A percentile compares a stretch with the other conserved stretches of the same genome.
Conservation (phyloP, 2,888 invertebrate genomes). For the Lasioglossum zephyrum region DNA sequence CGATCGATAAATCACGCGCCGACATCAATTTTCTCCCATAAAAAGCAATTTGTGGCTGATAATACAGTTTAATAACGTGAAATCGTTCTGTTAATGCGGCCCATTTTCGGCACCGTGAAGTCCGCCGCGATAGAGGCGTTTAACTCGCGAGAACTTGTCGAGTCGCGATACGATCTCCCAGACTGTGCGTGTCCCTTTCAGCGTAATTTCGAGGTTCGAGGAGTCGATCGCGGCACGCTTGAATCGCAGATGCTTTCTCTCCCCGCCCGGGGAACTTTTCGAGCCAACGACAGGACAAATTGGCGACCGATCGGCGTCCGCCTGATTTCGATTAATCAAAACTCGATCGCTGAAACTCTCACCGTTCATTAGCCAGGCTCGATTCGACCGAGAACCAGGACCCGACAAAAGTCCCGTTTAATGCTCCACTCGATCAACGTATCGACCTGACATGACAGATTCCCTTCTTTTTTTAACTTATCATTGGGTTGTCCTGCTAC, state of each 20-base stretch:
- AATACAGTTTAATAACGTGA: constrained; percentile 8
- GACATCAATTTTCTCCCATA: not conserved
- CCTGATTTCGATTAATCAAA: constrained; percentile 77
- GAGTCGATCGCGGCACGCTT: constrained; percentile 4
- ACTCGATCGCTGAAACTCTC: constrained; percentile 71
- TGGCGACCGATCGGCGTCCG: constrained; percentile 72
- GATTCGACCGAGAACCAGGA: constrained; percentile 49
- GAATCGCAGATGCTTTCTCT: constrained; percentile 22
- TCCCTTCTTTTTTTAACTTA: not conserved
- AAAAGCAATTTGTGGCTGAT: not conserved
- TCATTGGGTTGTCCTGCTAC: not conserved
- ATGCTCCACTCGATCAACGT: constrained; percentile 29
- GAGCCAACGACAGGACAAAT: constrained; percentile 74
- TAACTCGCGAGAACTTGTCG: constrained; percentile 44
- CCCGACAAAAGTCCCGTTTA: constrained; percentile 59
- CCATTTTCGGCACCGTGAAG: not conserved
- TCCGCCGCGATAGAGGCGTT: constrained; percentile 31
- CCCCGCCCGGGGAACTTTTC: constrained; percentile 64
- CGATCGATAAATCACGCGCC: not conserved
- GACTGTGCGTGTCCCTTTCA: constrained; percentile 10
- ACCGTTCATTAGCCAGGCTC: constrained; percentile 64
- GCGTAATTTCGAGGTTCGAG: constrained; percentile 24
- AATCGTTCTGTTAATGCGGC: constrained; percentile 12
- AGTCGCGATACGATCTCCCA: constrained; percentile 50
- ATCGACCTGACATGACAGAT: not conserved